Evolutionary conservation across 1,140 invertebrate species (phyloP).

Genomic region (Pogonognathellus flavescens): DNA sequence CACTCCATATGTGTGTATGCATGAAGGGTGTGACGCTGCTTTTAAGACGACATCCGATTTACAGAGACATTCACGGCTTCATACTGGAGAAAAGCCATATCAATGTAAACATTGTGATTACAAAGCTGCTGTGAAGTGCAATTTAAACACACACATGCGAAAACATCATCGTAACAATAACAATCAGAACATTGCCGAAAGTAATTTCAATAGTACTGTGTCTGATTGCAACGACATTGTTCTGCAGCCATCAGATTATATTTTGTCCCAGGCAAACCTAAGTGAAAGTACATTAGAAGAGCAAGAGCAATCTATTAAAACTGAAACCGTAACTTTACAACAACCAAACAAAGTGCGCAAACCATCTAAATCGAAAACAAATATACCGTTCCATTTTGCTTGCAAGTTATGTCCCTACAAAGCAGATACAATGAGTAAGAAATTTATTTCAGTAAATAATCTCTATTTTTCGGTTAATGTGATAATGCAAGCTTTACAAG

Average conservation of each 20-base stretch:
- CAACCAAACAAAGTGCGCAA: not conserved
- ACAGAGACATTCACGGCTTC: constrained; percentile 69
- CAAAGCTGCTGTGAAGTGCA: constrained; percentile 68
- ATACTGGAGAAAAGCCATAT: constrained; percentile 70
- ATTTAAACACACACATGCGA: constrained; percentile 61
- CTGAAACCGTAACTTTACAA: not conserved
- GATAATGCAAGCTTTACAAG: no score
- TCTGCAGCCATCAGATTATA: not conserved
- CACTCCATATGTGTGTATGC: constrained; percentile 70
- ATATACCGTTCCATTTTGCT: constrained; percentile 57
- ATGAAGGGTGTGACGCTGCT: constrained; percentile 68
- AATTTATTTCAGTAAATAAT: not conserved
- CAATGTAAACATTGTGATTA: constrained; percentile 69
- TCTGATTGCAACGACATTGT: not conserved
- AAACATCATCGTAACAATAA: constrained; percentile 36
- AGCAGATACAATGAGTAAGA: constrained; percentile 54
- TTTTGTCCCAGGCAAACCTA: not conserved
- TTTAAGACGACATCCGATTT: constrained; percentile 72
- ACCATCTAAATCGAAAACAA: not conserved
- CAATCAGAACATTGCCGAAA: not conserved
- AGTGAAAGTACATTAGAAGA: not conserved
- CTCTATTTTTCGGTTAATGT: no score
- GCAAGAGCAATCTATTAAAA: not conserved
- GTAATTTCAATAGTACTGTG: not conserved
- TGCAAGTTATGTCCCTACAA: constrained; percentile 57